Conservation (phyloP, 2,888 invertebrate species). For the Drosophila infuscata region DNA sequence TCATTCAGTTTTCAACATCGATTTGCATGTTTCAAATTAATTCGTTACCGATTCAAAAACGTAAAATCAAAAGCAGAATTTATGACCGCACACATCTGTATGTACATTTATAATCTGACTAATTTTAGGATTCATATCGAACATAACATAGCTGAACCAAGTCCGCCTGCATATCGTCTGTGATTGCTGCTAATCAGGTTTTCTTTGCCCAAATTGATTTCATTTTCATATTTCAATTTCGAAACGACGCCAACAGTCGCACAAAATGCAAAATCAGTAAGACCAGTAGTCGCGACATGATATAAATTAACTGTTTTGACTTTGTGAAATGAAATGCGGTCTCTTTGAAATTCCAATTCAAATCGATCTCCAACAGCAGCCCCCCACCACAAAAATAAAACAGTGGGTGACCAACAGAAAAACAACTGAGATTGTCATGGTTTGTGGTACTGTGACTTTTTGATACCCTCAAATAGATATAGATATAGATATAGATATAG, state of each 20-base stretch:
- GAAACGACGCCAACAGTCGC: conserved; percentile 48
- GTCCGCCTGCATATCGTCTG: conserved; percentile 58
- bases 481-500: neutral
- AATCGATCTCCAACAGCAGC: conserved; percentile 55
- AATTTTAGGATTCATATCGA: conserved; percentile 59
- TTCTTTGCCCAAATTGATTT: conserved; percentile 71
- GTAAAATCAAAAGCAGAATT: conserved; percentile 65
- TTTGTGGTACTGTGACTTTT: conserved; percentile 1
- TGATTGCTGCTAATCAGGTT: conserved; percentile 77
- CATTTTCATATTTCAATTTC: conserved; percentile 82
- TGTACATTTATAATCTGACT: conserved; percentile 76
- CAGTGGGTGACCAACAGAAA: conserved; percentile 46
- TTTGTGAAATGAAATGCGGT: conserved; percentile 81
- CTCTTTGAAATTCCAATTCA: conserved; percentile 77
- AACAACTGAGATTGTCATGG: conserved; percentile 18
- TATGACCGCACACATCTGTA: conserved; percentile 70
- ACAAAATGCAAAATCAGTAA: conserved; percentile 83
- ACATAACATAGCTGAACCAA: conserved; percentile 35
- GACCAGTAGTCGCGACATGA: conserved; percentile 84
- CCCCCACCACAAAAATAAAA: conserved; percentile 4
- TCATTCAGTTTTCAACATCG: conserved; percentile 61
- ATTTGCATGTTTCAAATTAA: conserved; percentile 68
- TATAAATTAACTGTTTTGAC: conserved; percentile 84
- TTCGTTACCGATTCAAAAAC: conserved; percentile 64
- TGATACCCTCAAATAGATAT: conserved; percentile 27